Evolutionary conservation across 2,113 vertebrate genomes (phyloP), one percentile per base, ranked within the genome.

Genomic region (Chamaetylas fuelleborni): DNA sequence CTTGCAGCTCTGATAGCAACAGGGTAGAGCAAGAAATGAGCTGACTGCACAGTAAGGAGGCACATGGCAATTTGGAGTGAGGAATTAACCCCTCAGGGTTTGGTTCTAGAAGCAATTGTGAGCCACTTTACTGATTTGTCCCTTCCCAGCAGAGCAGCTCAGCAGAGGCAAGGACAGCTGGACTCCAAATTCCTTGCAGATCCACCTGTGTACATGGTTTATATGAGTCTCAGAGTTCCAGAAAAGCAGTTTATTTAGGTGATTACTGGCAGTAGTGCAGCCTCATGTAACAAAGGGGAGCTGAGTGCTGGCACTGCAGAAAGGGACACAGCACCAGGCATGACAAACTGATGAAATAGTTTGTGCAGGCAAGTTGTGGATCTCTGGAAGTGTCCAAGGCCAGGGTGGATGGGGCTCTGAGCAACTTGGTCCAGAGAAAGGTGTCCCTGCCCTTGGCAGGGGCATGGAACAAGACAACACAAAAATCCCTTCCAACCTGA

Each of bases 401-500:
- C n/a, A 54, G 47, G 17, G 14, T 54, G 25, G 20, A 34, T 15
- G 12, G 25, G 11, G 14, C 8, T 40, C 40, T 45, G 45, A 60
- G n/a, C 11, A 53, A 0, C 13, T 17, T 67, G 24, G 14, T 40
- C 14, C 40, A 15, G 24, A 19, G n/a, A 8, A 76, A 69, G 24
- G 3, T 53, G 53, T 53, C 9, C 5, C 28, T 58, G 45, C 19
- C 45, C 8, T 6, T 20, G 53, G 16, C 28, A 34, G 11, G 28
- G 19, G 11, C 0, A 0, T 34, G 16, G n/a, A 53, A 67, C 0
- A 2, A 25, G 11, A 47, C 11, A 47, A 12, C 23, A n/a, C 8
- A 56, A 56, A 64, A 73, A 45, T 67, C 38, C 20, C 13, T 74
- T 74, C 20, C 61, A 53, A 40, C 3, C 13, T 4, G 8, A 25